Base-by-base conservation (phyloP, 2,888 invertebrate genomes). In the Sicus ferrugineus region DNA sequence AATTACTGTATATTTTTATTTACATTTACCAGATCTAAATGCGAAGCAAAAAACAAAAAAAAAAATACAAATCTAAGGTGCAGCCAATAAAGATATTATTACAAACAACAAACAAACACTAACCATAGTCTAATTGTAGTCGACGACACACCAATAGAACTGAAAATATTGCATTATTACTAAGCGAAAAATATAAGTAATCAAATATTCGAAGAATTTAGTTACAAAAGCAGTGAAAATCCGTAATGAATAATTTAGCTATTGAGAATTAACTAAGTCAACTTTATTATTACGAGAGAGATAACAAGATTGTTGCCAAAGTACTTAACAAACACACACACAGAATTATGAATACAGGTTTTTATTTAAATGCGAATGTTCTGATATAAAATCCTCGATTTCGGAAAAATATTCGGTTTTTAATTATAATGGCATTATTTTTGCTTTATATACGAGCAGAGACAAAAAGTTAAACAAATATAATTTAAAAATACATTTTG, bases 281-380 rank as follows among this genome's bases (percentile, higher is more conserved):
- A 74, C 74, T 73, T 75, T 72, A 65, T 75, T 72, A 65, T 70
- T 70, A 75, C 69, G 81, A 80, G 84, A 82, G 84, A 83, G 83
- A 83, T 80, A 81, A 83, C 80, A 84, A 81, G 83, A 84, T 82
- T 82, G 84, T 84, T 80, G 81, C 81, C 80, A 82, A 78, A 77
- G 73, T 69, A 73, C 38, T 73, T 73, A 76, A 75, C 73, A 78
- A 73, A 74, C 70, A 67, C 73, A 61, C 69, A 69, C 62, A 70
- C 58, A 66, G 74, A 73, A 9, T 30, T 42, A 66, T 26, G 38
- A 64, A 52, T 46, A 26, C 14, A 23, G 16, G 23, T 54, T 54
- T 28, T 54, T 3, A 54, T 28, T 54, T 54, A 5, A 54, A 71
- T 74, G 75, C 75, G 70, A 70, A 74, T 63, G 30, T 16, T 46